Percentiles rank a stretch among this genome's conserved stretches.
phyloP scores from a whole-genome alignment of 2,888 invertebrate species.

The Watsonalla binaria region DNA sequence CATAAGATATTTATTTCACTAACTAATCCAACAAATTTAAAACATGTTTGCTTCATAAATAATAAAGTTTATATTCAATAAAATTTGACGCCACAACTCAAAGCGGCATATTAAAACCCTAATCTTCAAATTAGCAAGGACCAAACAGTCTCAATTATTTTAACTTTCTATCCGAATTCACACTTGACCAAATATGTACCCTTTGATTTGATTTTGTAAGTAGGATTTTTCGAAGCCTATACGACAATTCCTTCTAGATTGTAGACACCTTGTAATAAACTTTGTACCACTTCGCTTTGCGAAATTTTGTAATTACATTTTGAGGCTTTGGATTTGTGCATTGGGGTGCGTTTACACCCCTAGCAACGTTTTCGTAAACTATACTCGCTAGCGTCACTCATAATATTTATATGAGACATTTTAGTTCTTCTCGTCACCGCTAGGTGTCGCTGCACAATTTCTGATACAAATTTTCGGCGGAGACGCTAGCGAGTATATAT shows the following conservation, averaged over 20 bases:
- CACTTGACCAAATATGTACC: constrained; percentile 48
- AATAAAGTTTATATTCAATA: background rate
- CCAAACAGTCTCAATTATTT: constrained; percentile 45
- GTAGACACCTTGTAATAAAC: constrained; percentile 39
- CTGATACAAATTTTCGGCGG: too few species aligned
- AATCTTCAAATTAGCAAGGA: constrained; percentile 53
- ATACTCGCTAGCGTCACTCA: too few species aligned
- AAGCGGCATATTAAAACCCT: constrained; percentile 26
- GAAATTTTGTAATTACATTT: background rate
- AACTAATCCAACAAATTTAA: too few species aligned
- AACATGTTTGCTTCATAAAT: too few species aligned
- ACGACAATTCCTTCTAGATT: constrained; percentile 41
- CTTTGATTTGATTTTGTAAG: constrained; percentile 50
- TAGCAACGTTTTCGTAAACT: too few species aligned
- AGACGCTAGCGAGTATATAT: too few species aligned
- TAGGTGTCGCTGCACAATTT: too few species aligned
- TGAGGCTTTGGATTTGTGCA: too few species aligned
- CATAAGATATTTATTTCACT: too few species aligned
- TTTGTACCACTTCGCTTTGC: constrained; percentile 55
- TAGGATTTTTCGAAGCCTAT: constrained; percentile 56
- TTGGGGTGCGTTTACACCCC: too few species aligned
- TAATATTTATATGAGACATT: too few species aligned
- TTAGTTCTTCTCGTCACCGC: too few species aligned
- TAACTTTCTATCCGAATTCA: constrained; percentile 37
- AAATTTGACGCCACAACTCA: constrained; percentile 19